Conservation (phyloP, 2,888 invertebrate genomes). For the Dascillus cervinus region DNA sequence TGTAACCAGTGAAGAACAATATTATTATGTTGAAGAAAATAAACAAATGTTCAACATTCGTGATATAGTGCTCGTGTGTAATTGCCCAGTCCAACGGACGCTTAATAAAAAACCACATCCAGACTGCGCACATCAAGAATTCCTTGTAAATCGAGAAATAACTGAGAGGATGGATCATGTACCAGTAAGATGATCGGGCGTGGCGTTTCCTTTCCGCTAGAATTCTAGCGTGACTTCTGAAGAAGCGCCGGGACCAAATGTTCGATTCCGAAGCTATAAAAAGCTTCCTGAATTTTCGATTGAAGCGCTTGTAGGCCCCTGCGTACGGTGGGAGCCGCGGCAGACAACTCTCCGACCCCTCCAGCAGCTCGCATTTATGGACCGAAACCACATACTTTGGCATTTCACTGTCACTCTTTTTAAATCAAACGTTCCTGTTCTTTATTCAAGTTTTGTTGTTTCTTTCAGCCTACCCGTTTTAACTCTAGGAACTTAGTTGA, state of each 20-base stretch:
- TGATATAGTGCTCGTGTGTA: no score
- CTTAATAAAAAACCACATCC: conserved; percentile 11
- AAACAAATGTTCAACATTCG: no score
- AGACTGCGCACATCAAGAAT: conserved; percentile 11
- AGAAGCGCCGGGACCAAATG: conserved; percentile 25
- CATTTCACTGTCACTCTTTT: no score
- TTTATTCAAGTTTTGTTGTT: no score
- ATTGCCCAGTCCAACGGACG: conserved; percentile 12
- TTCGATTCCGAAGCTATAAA: conserved; percentile 31
- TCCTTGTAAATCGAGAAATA: conserved; percentile 10
- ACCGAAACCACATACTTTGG: no score
- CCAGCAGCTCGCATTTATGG: conserved; percentile 31
- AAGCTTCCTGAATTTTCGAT: conserved; percentile 29
- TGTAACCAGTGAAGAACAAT: conserved; percentile 34
- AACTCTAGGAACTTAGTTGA: no score
- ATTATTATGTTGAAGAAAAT: conserved; percentile 32
- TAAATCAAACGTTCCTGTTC: no score
- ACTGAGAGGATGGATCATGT: conserved; percentile 38
- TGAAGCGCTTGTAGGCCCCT: conserved; percentile 22
- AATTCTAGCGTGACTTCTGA: conserved; percentile 34
- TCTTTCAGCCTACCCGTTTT: no score
- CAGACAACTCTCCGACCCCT: conserved; percentile 32
- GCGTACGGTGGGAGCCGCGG: conserved; percentile 35
- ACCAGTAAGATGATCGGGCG: conserved; percentile 27
- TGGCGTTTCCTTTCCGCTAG: conserved; percentile 34